These are phyloP conservation scores for Mola mola DNA, from an alignment of 2,113 vertebrate species.

Conservation along the genomic window DNA sequence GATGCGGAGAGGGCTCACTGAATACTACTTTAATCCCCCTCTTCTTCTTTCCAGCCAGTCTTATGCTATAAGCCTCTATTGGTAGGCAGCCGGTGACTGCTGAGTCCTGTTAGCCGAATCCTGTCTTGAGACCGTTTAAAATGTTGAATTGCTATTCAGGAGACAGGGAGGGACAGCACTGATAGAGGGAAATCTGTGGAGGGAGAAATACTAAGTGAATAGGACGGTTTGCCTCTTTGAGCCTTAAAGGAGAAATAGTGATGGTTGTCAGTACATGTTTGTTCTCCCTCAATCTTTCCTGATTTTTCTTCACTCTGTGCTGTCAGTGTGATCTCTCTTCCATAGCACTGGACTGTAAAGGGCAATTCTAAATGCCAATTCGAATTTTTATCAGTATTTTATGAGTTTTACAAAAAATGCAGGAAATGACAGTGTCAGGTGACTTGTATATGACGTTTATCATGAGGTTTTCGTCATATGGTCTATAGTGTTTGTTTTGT, in stretches of 20 bases:
- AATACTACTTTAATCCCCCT: conserved; percentile 59
- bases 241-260: background rate
- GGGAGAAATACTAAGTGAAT: conserved; percentile 13
- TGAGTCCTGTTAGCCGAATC: conserved; percentile 54
- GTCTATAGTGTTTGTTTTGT: no score
- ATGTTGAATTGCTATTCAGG: conserved; percentile 46
- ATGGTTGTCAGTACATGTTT: conserved; percentile 26
- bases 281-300: conserved; percentile 1
- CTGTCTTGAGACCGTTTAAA: conserved; percentile 55
- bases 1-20: conserved; percentile 35
- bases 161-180: conserved; percentile 10
- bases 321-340: no score
- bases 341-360: no score
- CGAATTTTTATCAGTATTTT: no score
- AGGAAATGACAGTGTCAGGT: no score
- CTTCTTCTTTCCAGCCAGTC: conserved; percentile 33
- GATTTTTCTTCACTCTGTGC: background rate
- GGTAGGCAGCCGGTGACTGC: conserved; percentile 59
- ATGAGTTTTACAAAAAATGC: no score
- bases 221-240: background rate
- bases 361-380: no score
- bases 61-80: conserved; percentile 49
- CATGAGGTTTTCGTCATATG: no score
- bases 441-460: no score
- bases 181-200: conserved; percentile 13